Conservation (phyloP, 2,797 vertebrate genomes). For the Atherinosoma microstoma region DNA sequence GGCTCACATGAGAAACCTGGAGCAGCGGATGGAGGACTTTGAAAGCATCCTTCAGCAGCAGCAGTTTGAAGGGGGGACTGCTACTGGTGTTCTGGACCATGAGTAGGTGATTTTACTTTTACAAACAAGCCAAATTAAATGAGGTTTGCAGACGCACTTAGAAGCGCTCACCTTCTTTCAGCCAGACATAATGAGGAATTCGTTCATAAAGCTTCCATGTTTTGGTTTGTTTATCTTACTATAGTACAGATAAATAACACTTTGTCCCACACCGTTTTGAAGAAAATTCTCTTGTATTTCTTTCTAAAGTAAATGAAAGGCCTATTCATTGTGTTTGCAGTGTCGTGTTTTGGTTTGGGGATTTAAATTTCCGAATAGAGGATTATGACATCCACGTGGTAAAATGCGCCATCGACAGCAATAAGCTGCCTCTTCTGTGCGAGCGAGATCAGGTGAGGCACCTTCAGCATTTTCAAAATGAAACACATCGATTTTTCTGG, state of each 20-base stretch:
- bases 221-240: neutral
- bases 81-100: conserved; percentile 94
- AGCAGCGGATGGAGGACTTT: conserved; percentile 97
- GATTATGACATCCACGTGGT: conserved; percentile 96
- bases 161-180: neutral
- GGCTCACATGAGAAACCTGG: conserved; percentile 95
- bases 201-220: neutral
- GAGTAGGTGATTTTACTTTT: conserved; percentile 85
- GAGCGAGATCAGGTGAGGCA: conserved; percentile 95
- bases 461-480: conserved; percentile 14
- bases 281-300: neutral
- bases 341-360: conserved; percentile 98
- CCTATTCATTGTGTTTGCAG: conserved; percentile 71
- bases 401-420: conserved; percentile 94
- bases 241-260: neutral
- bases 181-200: neutral
- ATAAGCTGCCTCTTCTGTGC: conserved; percentile 93
- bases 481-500: conserved; percentile 17
- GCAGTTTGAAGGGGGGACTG: conserved; percentile 91
- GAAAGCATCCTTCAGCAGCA: conserved; percentile 97
- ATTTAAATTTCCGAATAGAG: conserved; percentile 97
- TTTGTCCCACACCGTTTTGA: neutral
- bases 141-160: neutral
- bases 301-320: neutral
- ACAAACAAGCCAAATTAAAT: neutral